Conservation (phyloP, 35 echinoderm and acorn worm genomes). For the Ophiothrix spiculata region DNA sequence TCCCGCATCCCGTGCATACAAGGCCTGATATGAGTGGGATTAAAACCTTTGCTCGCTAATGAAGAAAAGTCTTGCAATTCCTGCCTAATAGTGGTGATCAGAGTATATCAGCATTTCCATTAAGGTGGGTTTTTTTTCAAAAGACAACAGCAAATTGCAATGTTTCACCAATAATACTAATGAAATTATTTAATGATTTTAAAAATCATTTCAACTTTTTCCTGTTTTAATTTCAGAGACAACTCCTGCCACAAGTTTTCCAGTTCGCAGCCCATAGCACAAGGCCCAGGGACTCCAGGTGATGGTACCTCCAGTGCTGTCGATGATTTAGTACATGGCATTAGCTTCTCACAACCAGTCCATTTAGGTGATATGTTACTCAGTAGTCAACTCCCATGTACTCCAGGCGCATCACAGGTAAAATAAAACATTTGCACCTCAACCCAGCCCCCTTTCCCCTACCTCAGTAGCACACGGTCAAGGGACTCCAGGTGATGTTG, state of each 20-base stretch:
- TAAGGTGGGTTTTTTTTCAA: neutral
- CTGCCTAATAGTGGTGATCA: no score
- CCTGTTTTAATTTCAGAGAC: slow-evolving; percentile 20
- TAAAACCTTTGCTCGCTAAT: no score
- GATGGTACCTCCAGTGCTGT: slow-evolving; percentile 42
- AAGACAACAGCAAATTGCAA: neutral
- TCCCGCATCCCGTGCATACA: no score
- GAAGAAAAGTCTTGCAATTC: no score
- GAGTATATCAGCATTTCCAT: no score
- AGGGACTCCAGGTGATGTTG: slow-evolving; percentile 16
- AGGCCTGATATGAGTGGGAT: no score
- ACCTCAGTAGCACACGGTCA: slow-evolving; percentile 30
- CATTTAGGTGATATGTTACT: slow-evolving; percentile 81
- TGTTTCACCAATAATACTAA: neutral
- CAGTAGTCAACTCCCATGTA: slow-evolving; percentile 70
- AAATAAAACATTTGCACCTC: no score
- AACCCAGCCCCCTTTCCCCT: no score
- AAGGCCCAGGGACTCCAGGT: neutral
- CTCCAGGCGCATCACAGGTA: slow-evolving; percentile 86
- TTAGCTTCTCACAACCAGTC: slow-evolving; percentile 96
- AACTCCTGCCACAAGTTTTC: slow-evolving; percentile 37
- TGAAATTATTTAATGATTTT: no score
- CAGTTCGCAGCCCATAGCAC: slow-evolving; percentile 69
- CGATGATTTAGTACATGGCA: slow-evolving; percentile 60
- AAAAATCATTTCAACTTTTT: neutral